Evolutionary conservation across 2,888 invertebrate genomes (phyloP), one percentile per base, ranked within the genome.

Genomic region (Lasioglossum marginatum): DNA sequence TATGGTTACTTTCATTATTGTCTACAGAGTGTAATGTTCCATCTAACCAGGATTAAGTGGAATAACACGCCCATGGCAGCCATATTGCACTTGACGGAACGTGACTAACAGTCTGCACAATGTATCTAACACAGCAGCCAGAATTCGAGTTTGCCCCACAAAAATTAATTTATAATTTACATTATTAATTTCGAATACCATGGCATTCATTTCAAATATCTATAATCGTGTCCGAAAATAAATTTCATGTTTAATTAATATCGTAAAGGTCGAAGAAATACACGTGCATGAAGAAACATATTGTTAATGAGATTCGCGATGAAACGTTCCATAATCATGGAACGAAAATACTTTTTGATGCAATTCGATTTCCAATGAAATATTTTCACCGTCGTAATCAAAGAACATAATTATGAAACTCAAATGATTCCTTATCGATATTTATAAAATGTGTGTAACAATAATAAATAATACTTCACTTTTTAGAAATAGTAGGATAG

Each of bases 1-100:
- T 45, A 23, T 37, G 63, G 70, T 85, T 86, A 77, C 80, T 85
- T 86, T 78, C 81, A 81, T 81, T 75, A 85, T 75, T 85, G 81
- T 75, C 71, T 66, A 31, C 57, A 23, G 74, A 63, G 60, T 52
- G 74, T 71, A 85, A 78, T 71, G 70, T 57, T 31, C 72, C 72
- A 74, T 74, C 72, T 74, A 81, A 84, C 63, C 57, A 75, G 48
- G 48, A 80, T 75, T 71, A 27, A 71, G n/a, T 70, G 60, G 74
- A 85, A 86, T 81, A 48, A 27, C 76, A 40, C 52, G 73, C 34
- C 48, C 52, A 52, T 14, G 31, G 31, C 19, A 10, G 31, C 60
- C 66, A 63, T 63, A 71, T 57, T 81, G 70, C 60, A 34, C 37
- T 37, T 60, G 48, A 71, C 48, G 57, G 23, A 52, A 52, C 48